Base-by-base conservation (phyloP, 1,140 invertebrate genomes). In the Heliconius hewitsoni region DNA sequence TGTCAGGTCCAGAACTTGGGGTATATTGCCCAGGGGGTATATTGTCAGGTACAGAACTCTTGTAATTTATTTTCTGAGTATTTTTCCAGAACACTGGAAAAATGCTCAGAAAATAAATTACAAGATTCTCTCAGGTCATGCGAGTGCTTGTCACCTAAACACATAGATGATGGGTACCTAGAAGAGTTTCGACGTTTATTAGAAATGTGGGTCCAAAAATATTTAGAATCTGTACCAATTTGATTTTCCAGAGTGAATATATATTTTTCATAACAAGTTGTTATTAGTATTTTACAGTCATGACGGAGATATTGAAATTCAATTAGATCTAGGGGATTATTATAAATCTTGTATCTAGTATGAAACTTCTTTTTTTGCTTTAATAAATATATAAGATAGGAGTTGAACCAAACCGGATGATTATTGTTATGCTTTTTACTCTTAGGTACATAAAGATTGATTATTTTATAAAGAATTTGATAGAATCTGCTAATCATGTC, bases 301-400 rank as follows among this genome's bases (percentile, higher is more conserved):
- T 55, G 16, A 19, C 52, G 52, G 52, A 55, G 52, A 55, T 55
- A 55, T 55, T n/a, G 52, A 55, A 71, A 71, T 71, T 71, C 66
- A 2, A 71, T 23, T 55, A 8, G 13, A 3, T 27, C 3, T 8
- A 55, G 52, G 16, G 52, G 52, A n/a, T 55, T 55, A n/a, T 55
- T 55, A 55, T 55, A 55, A 19, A 19, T 55, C 19, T 55, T 55
- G 19, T 19, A 55, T 55, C 52, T 55, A 55, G 19, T 55, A 55
- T 55, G 52, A 55, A 19, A 55, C 19, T 55, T 55, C 16, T 55
- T 19, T n/a, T 55, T 55, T n/a, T 55, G 1, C 8, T 55, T 55
- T 5, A 55, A 55, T n/a, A 19, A 2, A 5, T 11, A 55, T 19
- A 19, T 55, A 46, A 55, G 52, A 55, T 19, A 55, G 5, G 52